phyloP scores from a whole-genome alignment of 2,797 vertebrate species.

The Coilia nasus region DNA sequence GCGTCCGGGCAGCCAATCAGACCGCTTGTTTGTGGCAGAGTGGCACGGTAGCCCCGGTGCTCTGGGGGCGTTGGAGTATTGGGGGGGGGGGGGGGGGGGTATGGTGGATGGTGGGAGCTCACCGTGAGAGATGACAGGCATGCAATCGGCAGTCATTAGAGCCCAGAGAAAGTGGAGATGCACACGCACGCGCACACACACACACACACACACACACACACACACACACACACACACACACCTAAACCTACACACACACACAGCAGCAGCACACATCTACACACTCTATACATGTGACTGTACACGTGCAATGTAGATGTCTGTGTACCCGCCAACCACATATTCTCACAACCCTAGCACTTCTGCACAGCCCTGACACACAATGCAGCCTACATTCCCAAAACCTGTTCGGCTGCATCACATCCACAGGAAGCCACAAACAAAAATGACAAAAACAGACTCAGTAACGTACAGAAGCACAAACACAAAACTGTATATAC shows the following conservation, averaged over 20 bases:
- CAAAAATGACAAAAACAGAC: not conserved
- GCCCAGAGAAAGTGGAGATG: conserved; percentile 19
- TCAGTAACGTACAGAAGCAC: not conserved
- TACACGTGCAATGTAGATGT: too few species aligned
- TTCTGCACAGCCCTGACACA: not conserved
- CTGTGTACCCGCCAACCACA: not conserved
- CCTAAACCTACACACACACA: not conserved
- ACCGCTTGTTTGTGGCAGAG: conserved; percentile 41
- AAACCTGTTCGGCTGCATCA: not conserved
- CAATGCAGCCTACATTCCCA: not conserved
- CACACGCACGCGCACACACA: not conserved
- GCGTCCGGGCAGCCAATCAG: conserved; percentile 47
- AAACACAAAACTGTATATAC: not conserved
- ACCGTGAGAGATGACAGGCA: conserved; percentile 41
- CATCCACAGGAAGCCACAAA: not conserved
- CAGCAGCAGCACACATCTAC: not conserved
- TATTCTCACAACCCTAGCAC: too few species aligned
- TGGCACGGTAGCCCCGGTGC: conserved; percentile 27
- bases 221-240: not conserved
- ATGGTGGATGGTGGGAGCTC: not conserved
- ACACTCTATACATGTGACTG: not conserved
- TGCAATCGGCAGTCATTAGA: conserved; percentile 47
- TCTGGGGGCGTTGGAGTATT: not conserved
- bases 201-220: not conserved
- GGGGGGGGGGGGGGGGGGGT: too few species aligned